A percentile compares a stretch with the other conserved stretches of the same genome.
These are phyloP conservation scores for Pseudococcus longispinus DNA, from an alignment of 2,888 invertebrate species.

Conservation along the genomic window DNA sequence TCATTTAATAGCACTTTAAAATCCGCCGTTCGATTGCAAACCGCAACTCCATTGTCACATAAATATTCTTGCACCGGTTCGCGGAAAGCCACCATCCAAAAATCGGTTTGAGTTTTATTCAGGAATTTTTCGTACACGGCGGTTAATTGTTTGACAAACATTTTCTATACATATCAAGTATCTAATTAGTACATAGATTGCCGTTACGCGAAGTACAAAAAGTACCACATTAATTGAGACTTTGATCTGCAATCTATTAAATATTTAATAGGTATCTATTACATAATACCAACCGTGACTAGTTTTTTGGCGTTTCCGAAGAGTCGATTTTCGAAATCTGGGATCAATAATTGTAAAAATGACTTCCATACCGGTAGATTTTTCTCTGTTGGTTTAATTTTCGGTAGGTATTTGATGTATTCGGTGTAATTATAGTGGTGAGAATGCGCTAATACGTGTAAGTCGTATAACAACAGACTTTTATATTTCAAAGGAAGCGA, in stretches of 20 bases:
- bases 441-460: background rate
- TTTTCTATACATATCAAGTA: background rate
- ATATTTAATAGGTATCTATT: no score
- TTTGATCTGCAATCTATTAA: no score
- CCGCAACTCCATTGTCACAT: background rate
- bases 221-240: background rate
- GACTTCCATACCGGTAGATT: background rate
- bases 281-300: background rate
- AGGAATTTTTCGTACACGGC: slow-evolving; percentile 24
- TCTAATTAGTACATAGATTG: background rate
- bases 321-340: background rate
- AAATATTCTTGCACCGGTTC: background rate
- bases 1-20: background rate
- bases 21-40: slow-evolving; percentile 20
- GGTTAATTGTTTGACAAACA: slow-evolving; percentile 38
- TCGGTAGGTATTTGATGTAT: background rate
- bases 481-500: slow-evolving; percentile 2
- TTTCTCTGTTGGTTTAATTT: slow-evolving; percentile 4
- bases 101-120: background rate
- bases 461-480: background rate
- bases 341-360: background rate
- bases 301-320: slow-evolving; percentile 33
- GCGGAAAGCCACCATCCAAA: background rate
- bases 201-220: no score
- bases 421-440: slow-evolving; percentile 30